These are phyloP conservation scores for Syrrhaptes paradoxus DNA, from an alignment of 2,113 vertebrate species.

Conservation along the genomic window DNA sequence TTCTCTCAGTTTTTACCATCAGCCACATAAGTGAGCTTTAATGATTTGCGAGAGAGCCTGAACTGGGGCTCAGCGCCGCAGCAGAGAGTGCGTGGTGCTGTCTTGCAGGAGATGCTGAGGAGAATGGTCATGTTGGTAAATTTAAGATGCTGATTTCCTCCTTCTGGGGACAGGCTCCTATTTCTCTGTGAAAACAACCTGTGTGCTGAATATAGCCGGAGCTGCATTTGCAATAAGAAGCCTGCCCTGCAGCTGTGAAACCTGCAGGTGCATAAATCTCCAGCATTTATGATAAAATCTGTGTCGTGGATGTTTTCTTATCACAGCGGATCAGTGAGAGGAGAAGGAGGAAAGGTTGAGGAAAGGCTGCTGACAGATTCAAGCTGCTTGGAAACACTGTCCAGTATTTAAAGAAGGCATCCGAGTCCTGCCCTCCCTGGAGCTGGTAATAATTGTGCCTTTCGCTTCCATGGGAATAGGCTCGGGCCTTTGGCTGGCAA, in stretches of 20 bases:
- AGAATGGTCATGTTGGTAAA: not conserved
- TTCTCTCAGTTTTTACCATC: not conserved
- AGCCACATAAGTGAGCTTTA: not conserved
- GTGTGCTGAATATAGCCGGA: not conserved
- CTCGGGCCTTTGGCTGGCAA: conserved; percentile 19
- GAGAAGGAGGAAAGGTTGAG: not conserved
- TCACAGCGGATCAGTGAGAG: not conserved
- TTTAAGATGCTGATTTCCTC: conserved; percentile 12
- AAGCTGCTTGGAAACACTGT: conserved; percentile 11
- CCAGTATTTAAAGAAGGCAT: conserved; percentile 29
- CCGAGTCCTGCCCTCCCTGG: not conserved
- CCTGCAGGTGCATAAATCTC: conserved; percentile 48
- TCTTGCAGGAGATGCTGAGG: not conserved
- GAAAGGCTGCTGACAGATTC: conserved; percentile 13
- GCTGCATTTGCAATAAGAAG: not conserved
- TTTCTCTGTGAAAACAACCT: not conserved
- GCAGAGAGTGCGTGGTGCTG: not conserved
- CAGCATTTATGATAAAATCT: conserved; percentile 11
- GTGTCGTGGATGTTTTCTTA: not conserved
- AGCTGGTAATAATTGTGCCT: conserved; percentile 48
- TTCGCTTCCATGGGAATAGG: conserved; percentile 34
- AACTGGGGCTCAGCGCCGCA: not conserved
- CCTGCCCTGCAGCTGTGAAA: conserved; percentile 58
- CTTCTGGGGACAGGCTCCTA: not conserved
- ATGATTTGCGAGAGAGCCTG: not conserved